These are phyloP conservation scores for Leucozona laternaria DNA, from an alignment of 2,888 invertebrate species.

Conservation along the genomic window DNA sequence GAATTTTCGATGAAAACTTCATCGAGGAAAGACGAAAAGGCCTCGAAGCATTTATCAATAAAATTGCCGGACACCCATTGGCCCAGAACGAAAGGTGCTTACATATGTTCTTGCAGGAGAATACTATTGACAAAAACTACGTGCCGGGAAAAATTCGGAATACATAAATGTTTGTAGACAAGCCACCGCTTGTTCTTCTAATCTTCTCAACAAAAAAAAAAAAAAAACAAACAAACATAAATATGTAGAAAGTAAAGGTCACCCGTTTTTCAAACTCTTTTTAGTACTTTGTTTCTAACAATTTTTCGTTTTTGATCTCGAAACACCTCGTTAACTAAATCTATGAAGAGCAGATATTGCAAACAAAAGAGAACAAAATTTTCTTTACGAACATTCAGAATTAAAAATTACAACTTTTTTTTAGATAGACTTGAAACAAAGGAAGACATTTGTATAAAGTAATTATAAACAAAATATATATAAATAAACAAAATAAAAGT, in stretches of 20 bases:
- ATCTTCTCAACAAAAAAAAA: constrained; percentile 26
- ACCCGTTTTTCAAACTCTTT: constrained; percentile 49
- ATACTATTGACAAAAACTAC: constrained; percentile 99
- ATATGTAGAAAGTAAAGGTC: constrained; percentile 53
- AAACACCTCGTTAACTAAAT: constrained; percentile 39
- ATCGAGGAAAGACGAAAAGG: constrained; percentile 99
- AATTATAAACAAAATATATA: constrained; percentile 57
- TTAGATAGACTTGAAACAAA: constrained; percentile 71
- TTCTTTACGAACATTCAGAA: constrained; percentile 42
- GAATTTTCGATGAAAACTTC: constrained; percentile 99
- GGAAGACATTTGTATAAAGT: constrained; percentile 69
- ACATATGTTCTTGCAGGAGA: constrained; percentile 99
- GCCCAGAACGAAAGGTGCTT: constrained; percentile 99
- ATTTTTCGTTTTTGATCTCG: constrained; percentile 54
- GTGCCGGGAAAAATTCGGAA: constrained; percentile 99
- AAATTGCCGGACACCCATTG: constrained; percentile 99
- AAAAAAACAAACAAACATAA: constrained; percentile 34
- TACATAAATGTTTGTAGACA: constrained; percentile 86
- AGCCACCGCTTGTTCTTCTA: constrained; percentile 11
- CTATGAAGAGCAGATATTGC: background rate
- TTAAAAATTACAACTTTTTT: constrained; percentile 53
- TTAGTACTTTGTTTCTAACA: constrained; percentile 45
- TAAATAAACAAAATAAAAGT: constrained; percentile 49
- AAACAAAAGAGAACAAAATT: constrained; percentile 20
- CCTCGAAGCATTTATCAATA: constrained; percentile 99